Evolutionary conservation across 64 coral and sea anemone species (phyloP).

Genomic region (Stichodactyla mertensii): DNA sequence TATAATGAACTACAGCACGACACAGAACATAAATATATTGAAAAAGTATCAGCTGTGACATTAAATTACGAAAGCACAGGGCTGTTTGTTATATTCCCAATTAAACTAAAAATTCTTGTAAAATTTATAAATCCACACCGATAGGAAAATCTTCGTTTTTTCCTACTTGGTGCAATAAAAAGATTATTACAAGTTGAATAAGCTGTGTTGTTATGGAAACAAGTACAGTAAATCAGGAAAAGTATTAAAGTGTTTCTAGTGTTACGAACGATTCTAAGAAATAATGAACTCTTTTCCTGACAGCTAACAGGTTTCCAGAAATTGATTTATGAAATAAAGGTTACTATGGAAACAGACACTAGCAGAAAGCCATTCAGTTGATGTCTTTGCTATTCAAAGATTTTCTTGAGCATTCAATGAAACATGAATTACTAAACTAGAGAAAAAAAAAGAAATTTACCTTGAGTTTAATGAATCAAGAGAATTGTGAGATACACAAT

Average conservation of each 20-base stretch:
- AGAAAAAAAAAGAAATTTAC: neutral
- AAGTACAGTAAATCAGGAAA: neutral
- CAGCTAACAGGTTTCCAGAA: neutral
- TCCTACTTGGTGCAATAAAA: neutral
- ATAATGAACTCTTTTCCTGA: neutral
- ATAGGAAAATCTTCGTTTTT: neutral
- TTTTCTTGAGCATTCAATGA: neutral
- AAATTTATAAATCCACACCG: neutral
- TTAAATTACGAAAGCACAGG: neutral
- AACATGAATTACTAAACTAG: neutral
- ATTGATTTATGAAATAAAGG: neutral
- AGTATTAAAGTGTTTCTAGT: neutral
- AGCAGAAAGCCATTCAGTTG: neutral
- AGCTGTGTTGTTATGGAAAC: neutral
- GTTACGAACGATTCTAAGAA: neutral
- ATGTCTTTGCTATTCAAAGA: neutral
- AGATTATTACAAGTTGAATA: neutral
- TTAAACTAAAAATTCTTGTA: neutral
- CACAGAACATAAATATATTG: neutral
- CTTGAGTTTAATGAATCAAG: neutral
- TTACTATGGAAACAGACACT: neutral
- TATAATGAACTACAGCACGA: neutral
- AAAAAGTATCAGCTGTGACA: neutral
- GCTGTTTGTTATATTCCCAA: neutral
- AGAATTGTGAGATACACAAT: too few relatives aligned